Percentiles rank a stretch among this genome's conserved stretches.
phyloP scores from a whole-genome alignment of 2,797 vertebrate species.

The Gambelia wislizenii region DNA sequence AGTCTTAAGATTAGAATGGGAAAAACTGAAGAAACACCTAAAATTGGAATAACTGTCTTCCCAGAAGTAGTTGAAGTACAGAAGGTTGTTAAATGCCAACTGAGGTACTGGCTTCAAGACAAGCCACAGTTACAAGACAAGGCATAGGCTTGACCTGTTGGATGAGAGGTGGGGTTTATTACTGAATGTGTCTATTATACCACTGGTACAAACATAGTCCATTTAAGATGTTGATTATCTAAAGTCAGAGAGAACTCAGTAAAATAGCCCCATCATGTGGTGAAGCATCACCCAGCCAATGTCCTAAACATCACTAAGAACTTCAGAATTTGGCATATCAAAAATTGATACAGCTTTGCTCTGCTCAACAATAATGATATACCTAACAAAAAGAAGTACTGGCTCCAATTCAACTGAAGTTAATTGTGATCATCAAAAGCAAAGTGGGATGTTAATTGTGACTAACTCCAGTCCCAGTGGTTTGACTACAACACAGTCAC shows the following conservation, averaged over 20 bases:
- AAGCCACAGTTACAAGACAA: background rate
- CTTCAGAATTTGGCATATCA: background rate
- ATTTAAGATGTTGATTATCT: background rate
- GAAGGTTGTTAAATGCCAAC: too few species aligned
- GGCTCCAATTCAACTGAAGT: too few species aligned
- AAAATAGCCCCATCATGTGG: slow-evolving; percentile 17
- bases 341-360: background rate
- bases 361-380: background rate
- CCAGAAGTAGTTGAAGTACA: background rate
- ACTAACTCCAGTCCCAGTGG: background rate
- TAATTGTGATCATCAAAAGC: background rate
- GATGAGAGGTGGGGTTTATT: background rate
- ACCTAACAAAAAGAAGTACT: background rate
- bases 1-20: background rate
- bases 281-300: background rate
- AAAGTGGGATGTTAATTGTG: background rate
- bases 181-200: background rate
- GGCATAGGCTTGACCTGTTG: background rate
- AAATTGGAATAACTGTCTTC: background rate
- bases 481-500: background rate
- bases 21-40: background rate
- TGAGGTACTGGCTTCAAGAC: too few species aligned
- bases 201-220: background rate
- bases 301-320: background rate
- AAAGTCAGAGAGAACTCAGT: background rate